Percentiles rank a stretch among this genome's conserved stretches.
phyloP scores from a whole-genome alignment of 2,888 invertebrate species.

The Oxystoma pomonae region DNA sequence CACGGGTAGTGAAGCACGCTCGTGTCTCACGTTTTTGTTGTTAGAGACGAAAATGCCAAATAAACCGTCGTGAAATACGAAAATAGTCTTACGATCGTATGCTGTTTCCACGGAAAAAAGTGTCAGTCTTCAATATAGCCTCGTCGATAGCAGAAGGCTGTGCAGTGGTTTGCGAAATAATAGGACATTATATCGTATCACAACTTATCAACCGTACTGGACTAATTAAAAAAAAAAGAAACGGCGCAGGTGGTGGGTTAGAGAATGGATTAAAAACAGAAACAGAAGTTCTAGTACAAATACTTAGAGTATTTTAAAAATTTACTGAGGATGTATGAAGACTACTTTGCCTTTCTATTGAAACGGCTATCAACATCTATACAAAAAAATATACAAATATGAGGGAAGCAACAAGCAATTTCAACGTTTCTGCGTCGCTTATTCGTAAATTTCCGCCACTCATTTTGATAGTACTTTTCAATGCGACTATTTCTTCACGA shows the following conservation, averaged over 20 bases:
- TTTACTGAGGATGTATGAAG: too few species aligned
- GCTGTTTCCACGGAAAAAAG: not conserved
- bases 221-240: not conserved
- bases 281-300: too few species aligned
- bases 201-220: not conserved
- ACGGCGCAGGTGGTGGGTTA: not conserved
- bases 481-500: too few species aligned
- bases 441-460: too few species aligned
- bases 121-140: not conserved
- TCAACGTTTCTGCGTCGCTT: too few species aligned
- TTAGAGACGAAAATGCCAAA: not conserved
- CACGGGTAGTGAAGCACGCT: not conserved
- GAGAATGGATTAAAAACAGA: not conserved
- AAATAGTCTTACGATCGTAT: not conserved
- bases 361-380: too few species aligned
- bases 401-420: too few species aligned
- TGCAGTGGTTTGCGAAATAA: not conserved
- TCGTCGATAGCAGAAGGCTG: not conserved
- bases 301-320: too few species aligned
- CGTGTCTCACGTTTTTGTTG: not conserved
- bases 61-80: not conserved
- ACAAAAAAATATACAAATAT: too few species aligned
- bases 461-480: too few species aligned
- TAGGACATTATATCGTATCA: not conserved
- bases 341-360: too few species aligned